Evolutionary conservation across 2,888 invertebrate species (phyloP).

Genomic region (Pogonocherus hispidulus): DNA sequence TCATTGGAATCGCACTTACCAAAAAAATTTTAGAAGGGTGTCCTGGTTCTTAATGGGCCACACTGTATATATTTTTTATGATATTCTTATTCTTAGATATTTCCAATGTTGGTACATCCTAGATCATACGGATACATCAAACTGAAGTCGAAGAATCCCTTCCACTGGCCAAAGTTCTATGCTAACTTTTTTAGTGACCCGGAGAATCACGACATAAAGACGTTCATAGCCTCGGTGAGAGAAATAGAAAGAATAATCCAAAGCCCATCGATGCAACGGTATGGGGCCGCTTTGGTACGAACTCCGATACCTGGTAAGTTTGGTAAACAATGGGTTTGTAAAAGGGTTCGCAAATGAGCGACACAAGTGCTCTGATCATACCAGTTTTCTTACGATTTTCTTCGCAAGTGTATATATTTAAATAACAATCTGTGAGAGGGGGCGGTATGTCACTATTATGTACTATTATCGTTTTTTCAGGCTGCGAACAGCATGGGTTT

Average conservation of each 20-base stretch:
- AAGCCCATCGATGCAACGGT: conserved; percentile 68
- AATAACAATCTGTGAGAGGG: too few species aligned
- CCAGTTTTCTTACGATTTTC: too few species aligned
- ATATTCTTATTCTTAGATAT: conserved; percentile 63
- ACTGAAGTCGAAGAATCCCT: conserved; percentile 80
- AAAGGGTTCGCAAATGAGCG: too few species aligned
- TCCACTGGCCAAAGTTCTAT: conserved; percentile 79
- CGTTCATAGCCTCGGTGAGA: conserved; percentile 66
- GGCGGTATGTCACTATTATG: too few species aligned
- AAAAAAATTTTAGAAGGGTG: too few species aligned
- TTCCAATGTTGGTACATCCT: conserved; percentile 81
- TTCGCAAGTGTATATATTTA: too few species aligned
- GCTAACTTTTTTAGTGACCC: conserved; percentile 84
- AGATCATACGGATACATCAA: conserved; percentile 78
- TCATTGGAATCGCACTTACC: too few species aligned
- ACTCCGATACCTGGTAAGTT: conserved; percentile 50
- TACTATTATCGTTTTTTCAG: background rate
- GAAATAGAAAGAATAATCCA: conserved; percentile 70
- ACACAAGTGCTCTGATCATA: too few species aligned
- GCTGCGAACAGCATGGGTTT: conserved; percentile 57
- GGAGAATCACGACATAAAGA: conserved; percentile 69
- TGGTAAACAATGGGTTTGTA: too few species aligned
- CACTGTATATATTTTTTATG: too few species aligned
- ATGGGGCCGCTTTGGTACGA: conserved; percentile 44
- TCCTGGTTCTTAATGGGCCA: too few species aligned